These are phyloP conservation scores for Scaeva pyrastri DNA, from an alignment of 2,888 invertebrate species.

Conservation along the genomic window DNA sequence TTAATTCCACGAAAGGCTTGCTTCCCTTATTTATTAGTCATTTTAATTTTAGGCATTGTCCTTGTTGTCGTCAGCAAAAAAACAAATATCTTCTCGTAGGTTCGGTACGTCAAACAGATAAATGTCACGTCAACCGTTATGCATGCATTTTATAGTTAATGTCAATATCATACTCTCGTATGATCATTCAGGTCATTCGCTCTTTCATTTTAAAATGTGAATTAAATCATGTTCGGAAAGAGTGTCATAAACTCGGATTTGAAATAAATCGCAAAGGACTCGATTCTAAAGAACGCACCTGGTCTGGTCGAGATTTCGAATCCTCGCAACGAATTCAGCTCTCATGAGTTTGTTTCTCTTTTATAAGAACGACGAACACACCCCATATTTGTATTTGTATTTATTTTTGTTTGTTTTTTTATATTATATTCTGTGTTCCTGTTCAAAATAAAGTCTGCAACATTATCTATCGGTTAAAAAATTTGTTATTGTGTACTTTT, in stretches of 20 bases:
- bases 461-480: conserved; percentile 6
- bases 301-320: not conserved
- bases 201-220: not conserved
- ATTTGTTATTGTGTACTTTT: conserved; percentile 43
- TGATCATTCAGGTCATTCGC: conserved; percentile 6
- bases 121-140: conserved; percentile 52
- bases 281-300: conserved; percentile 7
- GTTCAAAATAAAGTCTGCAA: conserved; percentile 33
- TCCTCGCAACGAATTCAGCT: conserved; percentile 19
- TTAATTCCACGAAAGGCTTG: conserved; percentile 27
- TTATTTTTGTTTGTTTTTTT: not conserved
- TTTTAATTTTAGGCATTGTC: conserved; percentile 66
- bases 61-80: conserved; percentile 39
- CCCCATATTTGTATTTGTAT: conserved; percentile 3
- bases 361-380: conserved; percentile 26
- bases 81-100: too few species aligned
- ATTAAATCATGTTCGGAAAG: not conserved
- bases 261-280: not conserved
- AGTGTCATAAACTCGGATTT: not conserved
- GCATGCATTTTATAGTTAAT: conserved; percentile 26
- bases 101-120: not conserved
- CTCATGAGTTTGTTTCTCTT: conserved; percentile 20
- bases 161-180: conserved; percentile 1
- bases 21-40: conserved; percentile 60
- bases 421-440: not conserved